phyloP scores from a whole-genome alignment of 2,888 invertebrate genomes.

The Gastracanthus pulcherrimus region DNA sequence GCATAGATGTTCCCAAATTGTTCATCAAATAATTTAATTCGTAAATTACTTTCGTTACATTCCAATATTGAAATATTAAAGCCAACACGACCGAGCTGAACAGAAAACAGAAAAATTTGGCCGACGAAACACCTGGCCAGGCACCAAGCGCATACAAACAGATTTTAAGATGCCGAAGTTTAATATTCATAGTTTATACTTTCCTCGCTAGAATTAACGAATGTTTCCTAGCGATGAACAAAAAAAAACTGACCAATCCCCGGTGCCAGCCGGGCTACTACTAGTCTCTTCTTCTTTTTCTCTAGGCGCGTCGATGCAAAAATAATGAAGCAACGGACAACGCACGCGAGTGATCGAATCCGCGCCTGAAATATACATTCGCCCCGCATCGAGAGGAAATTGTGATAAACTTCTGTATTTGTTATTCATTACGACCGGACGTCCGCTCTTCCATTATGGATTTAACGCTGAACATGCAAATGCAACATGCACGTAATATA shows the following conservation, averaged over 20 bases:
- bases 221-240: no score
- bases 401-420: not conserved
- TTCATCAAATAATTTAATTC: constrained; percentile 23
- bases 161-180: not conserved
- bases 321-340: not conserved
- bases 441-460: not conserved
- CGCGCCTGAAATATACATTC: not conserved
- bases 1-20: constrained; percentile 18
- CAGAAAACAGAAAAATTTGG: not conserved
- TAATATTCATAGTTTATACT: not conserved
- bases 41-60: not conserved
- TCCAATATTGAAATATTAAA: constrained; percentile 38
- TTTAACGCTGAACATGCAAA: not conserved
- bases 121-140: constrained; percentile 1
- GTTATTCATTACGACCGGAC: not conserved
- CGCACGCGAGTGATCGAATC: no score
- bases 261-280: not conserved
- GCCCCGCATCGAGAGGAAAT: not conserved
- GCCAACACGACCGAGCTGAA: not conserved
- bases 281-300: not conserved
- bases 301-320: not conserved
- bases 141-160: not conserved
- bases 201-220: not conserved
- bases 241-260: not conserved
- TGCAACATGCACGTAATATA: no score